These are phyloP conservation scores for Melanocharis versteri DNA, from an alignment of 2,113 vertebrate genomes.

Conservation along the genomic window DNA sequence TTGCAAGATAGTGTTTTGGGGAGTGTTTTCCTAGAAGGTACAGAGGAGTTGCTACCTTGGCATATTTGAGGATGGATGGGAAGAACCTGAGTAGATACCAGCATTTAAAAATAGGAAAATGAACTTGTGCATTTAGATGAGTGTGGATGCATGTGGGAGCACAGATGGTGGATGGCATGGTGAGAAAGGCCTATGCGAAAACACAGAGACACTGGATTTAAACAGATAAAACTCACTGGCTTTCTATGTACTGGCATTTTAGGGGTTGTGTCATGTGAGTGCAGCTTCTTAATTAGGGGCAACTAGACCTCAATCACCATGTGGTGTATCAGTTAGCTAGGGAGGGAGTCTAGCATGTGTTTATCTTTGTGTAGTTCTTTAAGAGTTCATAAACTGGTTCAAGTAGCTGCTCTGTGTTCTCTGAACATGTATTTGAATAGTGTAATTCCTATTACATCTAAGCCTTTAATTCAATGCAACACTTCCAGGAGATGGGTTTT, in stretches of 20 bases:
- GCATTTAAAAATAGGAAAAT: background rate
- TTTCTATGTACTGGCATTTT: background rate
- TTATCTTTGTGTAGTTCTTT: background rate
- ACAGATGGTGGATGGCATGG: background rate
- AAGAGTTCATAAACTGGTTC: background rate
- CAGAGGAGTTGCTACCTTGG: background rate
- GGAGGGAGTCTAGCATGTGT: background rate
- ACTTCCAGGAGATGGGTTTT: background rate
- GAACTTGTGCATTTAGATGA: background rate
- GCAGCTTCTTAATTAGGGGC: background rate
- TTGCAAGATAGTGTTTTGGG: background rate
- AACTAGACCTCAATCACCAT: background rate
- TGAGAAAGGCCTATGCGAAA: background rate
- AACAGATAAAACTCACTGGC: background rate
- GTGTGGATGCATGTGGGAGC: rapidly evolving
- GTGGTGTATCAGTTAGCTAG: background rate
- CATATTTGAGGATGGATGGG: background rate
- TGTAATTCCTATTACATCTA: background rate
- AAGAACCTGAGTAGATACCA: background rate
- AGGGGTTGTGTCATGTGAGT: background rate
- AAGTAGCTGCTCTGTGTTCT: background rate
- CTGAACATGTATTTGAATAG: background rate
- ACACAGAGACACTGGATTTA: background rate
- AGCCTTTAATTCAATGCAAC: background rate
- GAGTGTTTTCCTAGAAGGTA: background rate